Conservation (phyloP, 2,113 vertebrate genomes). For the Dolichallabes microphthalmus region DNA sequence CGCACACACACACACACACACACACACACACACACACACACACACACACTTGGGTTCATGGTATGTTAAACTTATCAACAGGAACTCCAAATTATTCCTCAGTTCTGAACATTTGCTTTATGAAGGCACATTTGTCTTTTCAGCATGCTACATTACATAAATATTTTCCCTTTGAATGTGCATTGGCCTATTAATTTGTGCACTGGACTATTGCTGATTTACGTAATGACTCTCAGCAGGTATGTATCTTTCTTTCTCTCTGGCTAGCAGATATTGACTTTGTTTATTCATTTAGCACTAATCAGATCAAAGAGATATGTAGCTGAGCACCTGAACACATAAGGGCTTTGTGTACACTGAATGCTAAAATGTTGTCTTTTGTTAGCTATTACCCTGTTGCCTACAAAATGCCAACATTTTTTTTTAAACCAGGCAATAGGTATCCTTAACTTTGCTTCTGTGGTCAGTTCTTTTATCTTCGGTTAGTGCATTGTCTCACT, state of each 20-base stretch:
- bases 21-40: not conserved
- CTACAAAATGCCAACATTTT: not conserved
- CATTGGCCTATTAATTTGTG: conserved; percentile 7
- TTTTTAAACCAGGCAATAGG: no score
- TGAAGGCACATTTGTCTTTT: not conserved
- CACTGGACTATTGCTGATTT: conserved; percentile 10
- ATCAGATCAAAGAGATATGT: not conserved
- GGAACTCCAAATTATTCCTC: conserved; percentile 22
- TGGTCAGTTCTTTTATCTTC: not conserved
- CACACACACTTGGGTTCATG: not conserved
- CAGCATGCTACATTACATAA: conserved; percentile 10
- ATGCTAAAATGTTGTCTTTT: conserved; percentile 7
- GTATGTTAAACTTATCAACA: not conserved
- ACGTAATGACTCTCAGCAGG: conserved; percentile 8
- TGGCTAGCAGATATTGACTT: not conserved
- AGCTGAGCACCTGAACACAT: not conserved
- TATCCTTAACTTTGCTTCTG: no score
- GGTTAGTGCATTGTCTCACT: not conserved
- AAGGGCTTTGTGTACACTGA: not conserved
- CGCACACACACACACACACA: conserved; percentile 1
- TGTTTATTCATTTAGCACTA: not conserved
- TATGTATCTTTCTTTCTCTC: not conserved
- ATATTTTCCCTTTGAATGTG: conserved; percentile 8
- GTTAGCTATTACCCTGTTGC: not conserved
- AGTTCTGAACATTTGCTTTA: not conserved